Conservation (phyloP, 2,888 invertebrate genomes). For the Pseudoips prasinana region DNA sequence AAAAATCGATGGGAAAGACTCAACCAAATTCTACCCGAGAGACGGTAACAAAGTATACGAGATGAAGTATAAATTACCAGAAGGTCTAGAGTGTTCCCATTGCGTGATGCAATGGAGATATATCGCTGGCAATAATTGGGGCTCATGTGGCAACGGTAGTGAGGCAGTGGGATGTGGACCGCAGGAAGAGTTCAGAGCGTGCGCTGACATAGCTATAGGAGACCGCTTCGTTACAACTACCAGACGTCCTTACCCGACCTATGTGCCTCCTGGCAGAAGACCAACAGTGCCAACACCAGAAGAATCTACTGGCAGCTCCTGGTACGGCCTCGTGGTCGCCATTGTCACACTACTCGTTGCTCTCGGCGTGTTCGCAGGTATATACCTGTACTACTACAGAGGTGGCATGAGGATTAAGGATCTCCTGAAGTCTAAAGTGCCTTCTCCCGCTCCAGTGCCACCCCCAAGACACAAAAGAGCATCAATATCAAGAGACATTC, state of each 20-base stretch:
- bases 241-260: constrained; percentile 67
- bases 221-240: constrained; percentile 74
- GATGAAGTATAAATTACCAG: constrained; percentile 84
- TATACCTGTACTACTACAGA: constrained; percentile 90
- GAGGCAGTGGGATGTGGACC: constrained; percentile 93
- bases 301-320: constrained; percentile 68
- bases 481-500: constrained; percentile 63
- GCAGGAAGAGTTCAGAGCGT: constrained; percentile 93
- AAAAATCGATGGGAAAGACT: constrained; percentile 72
- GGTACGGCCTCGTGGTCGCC: constrained; percentile 83
- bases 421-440: constrained; percentile 77
- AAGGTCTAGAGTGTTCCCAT: constrained; percentile 87
- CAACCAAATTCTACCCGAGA: constrained; percentile 86
- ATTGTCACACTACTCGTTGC: constrained; percentile 85
- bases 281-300: constrained; percentile 67
- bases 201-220: constrained; percentile 90
- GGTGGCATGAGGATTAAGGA: constrained; percentile 85
- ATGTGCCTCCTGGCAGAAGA: constrained; percentile 66
- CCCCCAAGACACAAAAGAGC: constrained; percentile 70
- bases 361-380: constrained; percentile 83
- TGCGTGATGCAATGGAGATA: constrained; percentile 95
- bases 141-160: constrained; percentile 86
- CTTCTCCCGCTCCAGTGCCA: constrained; percentile 62
- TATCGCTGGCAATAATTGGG: constrained; percentile 93
- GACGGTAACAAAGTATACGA: constrained; percentile 91